Evolutionary conservation across 2,888 invertebrate species (phyloP).

Genomic region (Drosophila picticornis): DNA sequence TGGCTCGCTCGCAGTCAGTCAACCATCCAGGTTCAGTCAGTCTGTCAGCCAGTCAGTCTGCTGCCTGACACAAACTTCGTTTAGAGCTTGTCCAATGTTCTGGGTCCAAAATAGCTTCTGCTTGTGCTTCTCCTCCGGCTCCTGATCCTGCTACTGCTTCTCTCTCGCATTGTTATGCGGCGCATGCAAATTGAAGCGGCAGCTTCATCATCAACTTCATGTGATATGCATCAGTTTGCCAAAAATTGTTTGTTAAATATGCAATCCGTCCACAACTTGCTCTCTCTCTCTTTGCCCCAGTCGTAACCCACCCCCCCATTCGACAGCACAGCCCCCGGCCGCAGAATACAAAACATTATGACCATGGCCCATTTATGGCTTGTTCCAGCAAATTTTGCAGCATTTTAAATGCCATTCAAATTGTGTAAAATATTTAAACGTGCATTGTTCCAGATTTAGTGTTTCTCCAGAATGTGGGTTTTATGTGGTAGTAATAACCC

Average conservation of each 20-base stretch:
- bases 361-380: slow-evolving; percentile 37
- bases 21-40: slow-evolving; percentile 29
- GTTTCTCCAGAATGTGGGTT: background rate
- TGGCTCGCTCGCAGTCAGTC: slow-evolving; percentile 45
- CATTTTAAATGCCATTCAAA: slow-evolving; percentile 35
- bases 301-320: background rate
- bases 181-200: slow-evolving; percentile 69
- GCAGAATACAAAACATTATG: slow-evolving; percentile 5
- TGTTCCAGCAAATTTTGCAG: slow-evolving; percentile 26
- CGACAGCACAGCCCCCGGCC: background rate
- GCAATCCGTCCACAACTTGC: slow-evolving; percentile 45
- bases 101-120: slow-evolving; percentile 10
- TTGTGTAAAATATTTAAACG: slow-evolving; percentile 26
- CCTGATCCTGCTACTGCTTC: slow-evolving; percentile 2
- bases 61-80: slow-evolving; percentile 64
- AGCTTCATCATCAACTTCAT: slow-evolving; percentile 65
- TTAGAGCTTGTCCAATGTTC: slow-evolving; percentile 43
- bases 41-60: slow-evolving; percentile 22
- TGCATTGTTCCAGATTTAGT: slow-evolving; percentile 5
- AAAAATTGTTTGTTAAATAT: slow-evolving; percentile 68
- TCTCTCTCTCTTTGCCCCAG: background rate
- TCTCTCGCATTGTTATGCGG: slow-evolving; percentile 65
- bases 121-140: background rate
- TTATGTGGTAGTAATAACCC: background rate
- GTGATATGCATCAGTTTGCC: slow-evolving; percentile 74